Evolutionary conservation across 2,888 invertebrate genomes (phyloP).

Genomic region (Nymphalis urticae): DNA sequence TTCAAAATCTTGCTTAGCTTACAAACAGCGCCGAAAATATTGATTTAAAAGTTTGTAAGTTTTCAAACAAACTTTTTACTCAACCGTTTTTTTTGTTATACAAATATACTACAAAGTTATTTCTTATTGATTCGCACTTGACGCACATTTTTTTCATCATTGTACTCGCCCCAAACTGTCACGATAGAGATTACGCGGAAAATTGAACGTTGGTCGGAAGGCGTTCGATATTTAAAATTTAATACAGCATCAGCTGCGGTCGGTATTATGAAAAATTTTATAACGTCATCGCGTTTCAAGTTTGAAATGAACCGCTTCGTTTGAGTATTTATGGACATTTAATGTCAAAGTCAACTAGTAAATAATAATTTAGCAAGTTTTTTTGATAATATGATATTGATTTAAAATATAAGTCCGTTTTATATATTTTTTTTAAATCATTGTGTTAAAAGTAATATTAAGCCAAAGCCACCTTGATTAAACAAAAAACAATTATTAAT

Average conservation of each 20-base stretch:
- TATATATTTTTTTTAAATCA: too few species aligned
- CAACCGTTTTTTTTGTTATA: background rate
- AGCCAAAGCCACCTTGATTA: too few species aligned
- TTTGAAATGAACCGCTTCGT: conserved; percentile 40
- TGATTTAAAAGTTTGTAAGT: too few species aligned
- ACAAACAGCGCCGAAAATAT: too few species aligned
- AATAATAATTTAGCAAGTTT: background rate
- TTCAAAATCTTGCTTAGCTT: too few species aligned
- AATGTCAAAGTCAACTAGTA: conserved; percentile 8
- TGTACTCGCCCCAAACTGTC: conserved; percentile 38
- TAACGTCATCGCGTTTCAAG: conserved; percentile 46
- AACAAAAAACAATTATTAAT: too few species aligned
- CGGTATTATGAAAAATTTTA: conserved; percentile 70
- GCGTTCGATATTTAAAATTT: conserved; percentile 78
- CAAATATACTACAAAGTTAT: background rate
- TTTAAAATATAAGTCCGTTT: background rate
- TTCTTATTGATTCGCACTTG: background rate
- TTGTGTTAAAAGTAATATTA: too few species aligned
- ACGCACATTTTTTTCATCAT: conserved; percentile 9
- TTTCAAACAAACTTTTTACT: too few species aligned
- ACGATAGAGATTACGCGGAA: conserved; percentile 62
- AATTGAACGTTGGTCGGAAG: conserved; percentile 56
- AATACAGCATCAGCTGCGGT: conserved; percentile 74
- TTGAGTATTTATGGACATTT: conserved; percentile 33
- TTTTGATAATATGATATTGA: background rate